Evolutionary conservation across 2,888 invertebrate species (phyloP).

Genomic region (Tethea ocularis): DNA sequence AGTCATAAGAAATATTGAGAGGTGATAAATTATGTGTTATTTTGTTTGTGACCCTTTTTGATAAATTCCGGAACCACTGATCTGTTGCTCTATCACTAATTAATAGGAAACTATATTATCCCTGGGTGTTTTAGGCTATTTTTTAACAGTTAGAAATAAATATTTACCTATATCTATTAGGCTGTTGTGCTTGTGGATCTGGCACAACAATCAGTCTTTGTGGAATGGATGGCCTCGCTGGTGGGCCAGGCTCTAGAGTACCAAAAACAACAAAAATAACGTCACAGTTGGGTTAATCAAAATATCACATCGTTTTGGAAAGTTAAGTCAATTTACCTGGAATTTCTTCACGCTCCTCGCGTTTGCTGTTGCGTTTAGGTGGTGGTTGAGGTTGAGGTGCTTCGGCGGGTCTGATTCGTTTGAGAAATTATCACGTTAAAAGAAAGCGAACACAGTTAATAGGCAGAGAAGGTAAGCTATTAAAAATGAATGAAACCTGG

Average conservation of each 20-base stretch:
- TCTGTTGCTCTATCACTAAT: too few relatives aligned
- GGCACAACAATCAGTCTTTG: conserved; percentile 96
- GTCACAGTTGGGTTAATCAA: conserved; percentile 26
- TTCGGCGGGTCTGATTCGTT: conserved; percentile 85
- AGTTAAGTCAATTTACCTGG: conserved; percentile 65
- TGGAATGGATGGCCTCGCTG: conserved; percentile 94
- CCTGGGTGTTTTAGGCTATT: too few relatives aligned
- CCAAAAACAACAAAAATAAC: conserved; percentile 39
- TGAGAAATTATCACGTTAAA: conserved; percentile 26
- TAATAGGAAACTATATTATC: too few relatives aligned
- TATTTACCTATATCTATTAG: conserved; percentile 84
- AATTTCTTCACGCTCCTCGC: conserved; percentile 85
- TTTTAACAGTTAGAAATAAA: neutral
- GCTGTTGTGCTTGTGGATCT: conserved; percentile 91
- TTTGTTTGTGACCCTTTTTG: too few relatives aligned
- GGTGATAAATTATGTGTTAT: too few relatives aligned
- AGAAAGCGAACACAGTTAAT: conserved; percentile 21
- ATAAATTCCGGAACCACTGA: too few relatives aligned
- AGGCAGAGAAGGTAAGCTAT: conserved; percentile 27
- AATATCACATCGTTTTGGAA: conserved; percentile 20
- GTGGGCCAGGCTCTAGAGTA: conserved; percentile 91
- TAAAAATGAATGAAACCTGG: conserved; percentile 48
- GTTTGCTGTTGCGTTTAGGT: conserved; percentile 83
- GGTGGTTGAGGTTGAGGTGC: conserved; percentile 85
- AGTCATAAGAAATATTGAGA: too few relatives aligned